Evolutionary conservation across 2,113 vertebrate genomes (phyloP).

Genomic region (Nerophis ophidion): DNA sequence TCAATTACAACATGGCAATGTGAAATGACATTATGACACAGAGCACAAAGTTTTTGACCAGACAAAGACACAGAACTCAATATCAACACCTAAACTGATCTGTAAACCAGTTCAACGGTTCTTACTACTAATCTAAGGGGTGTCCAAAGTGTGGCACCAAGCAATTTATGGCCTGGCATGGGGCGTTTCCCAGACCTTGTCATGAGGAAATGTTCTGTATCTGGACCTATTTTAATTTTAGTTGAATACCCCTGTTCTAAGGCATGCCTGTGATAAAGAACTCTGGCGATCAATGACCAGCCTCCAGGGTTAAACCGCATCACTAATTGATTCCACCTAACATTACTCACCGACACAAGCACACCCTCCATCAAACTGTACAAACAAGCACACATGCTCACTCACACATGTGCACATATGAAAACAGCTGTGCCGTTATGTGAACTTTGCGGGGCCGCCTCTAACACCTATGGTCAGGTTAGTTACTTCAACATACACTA

Average conservation of each 20-base stretch:
- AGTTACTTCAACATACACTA: constrained; percentile 22
- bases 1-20: no score
- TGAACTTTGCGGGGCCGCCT: not conserved
- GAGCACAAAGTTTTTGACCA: no score
- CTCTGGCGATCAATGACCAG: constrained; percentile 40
- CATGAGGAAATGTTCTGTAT: no score
- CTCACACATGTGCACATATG: constrained; percentile 2
- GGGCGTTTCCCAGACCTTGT: no score
- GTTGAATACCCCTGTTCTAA: not conserved
- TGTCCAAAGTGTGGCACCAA: no score
- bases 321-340: constrained; percentile 22
- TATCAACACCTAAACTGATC: no score
- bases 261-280: constrained; percentile 29
- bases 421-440: constrained; percentile 11
- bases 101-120: no score
- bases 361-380: not conserved
- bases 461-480: constrained; percentile 13
- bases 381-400: constrained; percentile 6
- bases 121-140: no score
- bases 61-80: no score
- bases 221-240: no score
- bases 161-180: no score
- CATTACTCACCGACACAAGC: constrained; percentile 17
- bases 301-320: constrained; percentile 33
- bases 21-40: no score